Conservation (phyloP, 2,113 vertebrate species). For the Nettapus auritus region DNA sequence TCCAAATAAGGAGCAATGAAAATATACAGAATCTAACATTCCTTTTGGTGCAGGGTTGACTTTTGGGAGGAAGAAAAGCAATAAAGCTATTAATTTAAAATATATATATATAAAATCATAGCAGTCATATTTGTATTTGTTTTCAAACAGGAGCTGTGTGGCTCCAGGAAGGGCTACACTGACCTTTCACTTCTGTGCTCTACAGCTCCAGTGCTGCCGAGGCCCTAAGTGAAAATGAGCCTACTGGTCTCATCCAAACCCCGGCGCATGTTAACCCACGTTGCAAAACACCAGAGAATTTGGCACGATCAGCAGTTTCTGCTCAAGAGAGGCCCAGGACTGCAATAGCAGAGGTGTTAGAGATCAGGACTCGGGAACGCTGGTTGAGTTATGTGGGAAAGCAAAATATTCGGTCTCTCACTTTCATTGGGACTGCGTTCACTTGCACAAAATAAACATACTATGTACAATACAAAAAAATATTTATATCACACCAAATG, state of each 20-base stretch:
- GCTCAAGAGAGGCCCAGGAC: conserved; percentile 62
- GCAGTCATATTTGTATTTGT: conserved; percentile 6
- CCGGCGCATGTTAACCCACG: conserved; percentile 35
- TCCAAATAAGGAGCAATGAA: conserved; percentile 6
- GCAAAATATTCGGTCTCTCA: not conserved
- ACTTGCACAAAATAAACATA: conserved; percentile 51
- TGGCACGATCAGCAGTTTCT: conserved; percentile 72
- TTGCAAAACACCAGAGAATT: conserved; percentile 71
- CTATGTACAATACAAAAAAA: conserved; percentile 23
- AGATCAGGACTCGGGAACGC: conserved; percentile 46
- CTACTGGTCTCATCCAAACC: conserved; percentile 55
- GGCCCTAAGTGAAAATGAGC: conserved; percentile 58
- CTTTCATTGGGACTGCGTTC: conserved; percentile 36
- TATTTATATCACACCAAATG: conserved; percentile 32
- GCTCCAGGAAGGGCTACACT: not conserved
- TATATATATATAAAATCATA: not conserved
- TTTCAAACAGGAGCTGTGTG: conserved; percentile 55
- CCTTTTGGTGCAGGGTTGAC: not conserved
- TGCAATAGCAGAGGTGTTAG: conserved; percentile 72
- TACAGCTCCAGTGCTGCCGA: not conserved
- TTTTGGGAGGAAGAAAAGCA: not conserved
- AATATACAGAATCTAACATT: not conserved
- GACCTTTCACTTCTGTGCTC: conserved; percentile 39
- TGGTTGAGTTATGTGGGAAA: conserved; percentile 52
- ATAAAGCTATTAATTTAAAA: not conserved